These are phyloP conservation scores for Myodes glareolus DNA, from an alignment of 2,113 vertebrate species.

Conservation along the genomic window DNA sequence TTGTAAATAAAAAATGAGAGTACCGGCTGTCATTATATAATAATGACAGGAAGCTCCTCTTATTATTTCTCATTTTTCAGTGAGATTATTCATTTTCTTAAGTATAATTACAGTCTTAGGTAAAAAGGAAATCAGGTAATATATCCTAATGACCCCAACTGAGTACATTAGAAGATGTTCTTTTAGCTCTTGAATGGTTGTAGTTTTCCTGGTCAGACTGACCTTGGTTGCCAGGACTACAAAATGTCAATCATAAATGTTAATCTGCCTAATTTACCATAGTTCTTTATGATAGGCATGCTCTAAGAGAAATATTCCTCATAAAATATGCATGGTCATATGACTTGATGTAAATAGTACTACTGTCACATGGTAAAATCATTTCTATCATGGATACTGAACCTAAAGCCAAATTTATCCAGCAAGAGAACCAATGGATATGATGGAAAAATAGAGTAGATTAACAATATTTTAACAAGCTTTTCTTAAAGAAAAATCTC, in stretches of 20 bases:
- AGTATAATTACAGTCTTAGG: neutral
- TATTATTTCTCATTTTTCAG: conserved; percentile 24
- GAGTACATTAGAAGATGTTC: conserved; percentile 18
- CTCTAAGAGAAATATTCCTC: neutral
- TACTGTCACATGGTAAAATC: neutral
- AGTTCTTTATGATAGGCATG: neutral
- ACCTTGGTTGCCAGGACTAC: neutral
- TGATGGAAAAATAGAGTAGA: neutral
- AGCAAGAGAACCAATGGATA: neutral
- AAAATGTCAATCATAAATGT: conserved; percentile 22
- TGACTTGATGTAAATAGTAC: neutral
- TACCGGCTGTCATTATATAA: neutral
- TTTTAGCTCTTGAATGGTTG: neutral
- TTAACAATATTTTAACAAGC: neutral
- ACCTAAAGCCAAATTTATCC: neutral
- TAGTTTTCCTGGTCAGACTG: neutral
- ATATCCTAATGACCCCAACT: conserved; percentile 24
- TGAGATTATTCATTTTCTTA: neutral
- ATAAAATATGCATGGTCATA: neutral
- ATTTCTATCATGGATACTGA: neutral
- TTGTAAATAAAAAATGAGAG: neutral
- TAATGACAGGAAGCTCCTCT: neutral
- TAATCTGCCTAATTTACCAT: neutral
- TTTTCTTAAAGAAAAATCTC: neutral
- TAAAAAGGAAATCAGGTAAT: conserved; percentile 46